A percentile compares a stretch with the other conserved stretches of the same genome.
Evolutionary conservation across 2,113 vertebrate genomes (phyloP).

Genomic region (Prunella fulvescens): DNA sequence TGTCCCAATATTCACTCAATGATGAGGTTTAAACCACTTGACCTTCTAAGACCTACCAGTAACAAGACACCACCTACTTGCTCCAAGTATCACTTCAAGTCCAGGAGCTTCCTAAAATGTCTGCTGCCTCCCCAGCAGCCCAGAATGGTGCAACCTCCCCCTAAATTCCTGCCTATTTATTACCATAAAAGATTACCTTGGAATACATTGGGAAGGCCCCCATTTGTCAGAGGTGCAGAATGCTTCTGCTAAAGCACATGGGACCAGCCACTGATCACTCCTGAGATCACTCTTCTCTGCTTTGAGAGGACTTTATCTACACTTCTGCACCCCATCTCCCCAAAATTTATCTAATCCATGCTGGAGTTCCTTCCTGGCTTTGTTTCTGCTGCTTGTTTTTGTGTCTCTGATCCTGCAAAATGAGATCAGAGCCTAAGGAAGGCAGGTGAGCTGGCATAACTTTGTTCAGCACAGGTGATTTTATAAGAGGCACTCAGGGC

Average conservation of each 20-base stretch:
- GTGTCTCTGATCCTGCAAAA: background rate
- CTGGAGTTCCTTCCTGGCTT: background rate
- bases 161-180: background rate
- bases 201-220: background rate
- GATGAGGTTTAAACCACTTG: background rate
- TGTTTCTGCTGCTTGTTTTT: background rate
- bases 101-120: conserved; percentile 31
- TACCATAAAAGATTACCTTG: background rate
- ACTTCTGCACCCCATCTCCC: background rate
- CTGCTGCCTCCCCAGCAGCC: conserved; percentile 17
- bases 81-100: background rate
- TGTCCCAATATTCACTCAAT: background rate
- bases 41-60: conserved; percentile 5
- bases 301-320: background rate
- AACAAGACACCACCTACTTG: conserved; percentile 33
- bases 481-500: background rate
- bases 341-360: background rate
- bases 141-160: conserved; percentile 10
- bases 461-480: background rate
- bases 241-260: background rate
- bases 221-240: background rate
- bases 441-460: background rate
- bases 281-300: background rate
- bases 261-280: background rate
- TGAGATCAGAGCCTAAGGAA: background rate